phyloP scores from a whole-genome alignment of 1,140 invertebrate species.

The Artemia franciscana region DNA sequence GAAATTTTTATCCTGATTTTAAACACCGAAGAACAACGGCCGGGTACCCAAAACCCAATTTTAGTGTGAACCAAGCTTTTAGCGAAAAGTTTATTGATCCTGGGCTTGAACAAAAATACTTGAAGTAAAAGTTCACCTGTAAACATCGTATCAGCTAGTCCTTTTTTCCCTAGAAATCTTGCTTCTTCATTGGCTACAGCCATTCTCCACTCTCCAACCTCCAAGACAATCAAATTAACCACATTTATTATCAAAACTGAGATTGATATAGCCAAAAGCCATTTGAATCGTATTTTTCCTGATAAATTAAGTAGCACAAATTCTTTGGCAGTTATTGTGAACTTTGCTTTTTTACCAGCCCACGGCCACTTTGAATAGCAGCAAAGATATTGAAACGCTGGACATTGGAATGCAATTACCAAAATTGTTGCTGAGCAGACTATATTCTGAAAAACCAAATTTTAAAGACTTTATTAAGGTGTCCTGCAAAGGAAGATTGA shows the following conservation, averaged over 20 bases:
- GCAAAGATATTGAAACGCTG: background rate
- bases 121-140: too few species aligned
- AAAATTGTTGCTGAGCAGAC: background rate
- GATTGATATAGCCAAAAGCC: background rate
- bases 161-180: background rate
- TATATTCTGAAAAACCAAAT: background rate
- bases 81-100: background rate
- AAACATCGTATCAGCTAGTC: background rate
- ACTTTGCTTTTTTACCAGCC: background rate
- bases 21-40: background rate
- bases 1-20: too few species aligned
- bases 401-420: background rate
- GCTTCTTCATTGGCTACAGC: background rate
- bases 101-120: too few species aligned
- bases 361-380: background rate
- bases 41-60: background rate
- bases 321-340: background rate
- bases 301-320: background rate
- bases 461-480: background rate
- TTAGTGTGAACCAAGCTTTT: background rate
- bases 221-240: constrained; percentile 1
- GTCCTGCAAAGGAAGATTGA: background rate
- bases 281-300: background rate
- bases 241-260: background rate
- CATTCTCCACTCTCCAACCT: constrained; percentile 6